Evolutionary conservation across 2,113 vertebrate species (phyloP).

Genomic region (Porphyrio hochstetteri): DNA sequence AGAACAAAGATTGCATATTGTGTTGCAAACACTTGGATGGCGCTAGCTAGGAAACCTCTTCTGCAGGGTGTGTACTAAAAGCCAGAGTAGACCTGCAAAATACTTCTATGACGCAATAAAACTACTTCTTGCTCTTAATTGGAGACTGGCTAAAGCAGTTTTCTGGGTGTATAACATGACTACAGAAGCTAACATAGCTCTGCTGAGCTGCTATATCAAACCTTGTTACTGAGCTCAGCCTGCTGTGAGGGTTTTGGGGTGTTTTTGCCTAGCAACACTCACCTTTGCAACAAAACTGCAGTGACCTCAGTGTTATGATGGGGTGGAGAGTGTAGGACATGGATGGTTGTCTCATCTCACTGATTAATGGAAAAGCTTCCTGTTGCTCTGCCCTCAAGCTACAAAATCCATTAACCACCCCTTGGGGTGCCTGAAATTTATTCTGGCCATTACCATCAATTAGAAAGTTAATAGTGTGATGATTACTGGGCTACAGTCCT

Average conservation of each 20-base stretch:
- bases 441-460: slow-evolving; percentile 61
- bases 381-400: slow-evolving; percentile 43
- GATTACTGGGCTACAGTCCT: slow-evolving; percentile 36
- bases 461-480: slow-evolving; percentile 61
- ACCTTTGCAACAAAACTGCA: not conserved
- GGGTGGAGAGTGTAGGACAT: not conserved
- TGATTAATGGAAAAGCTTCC: slow-evolving; percentile 51
- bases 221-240: not conserved
- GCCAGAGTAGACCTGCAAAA: not conserved
- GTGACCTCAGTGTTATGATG: not conserved
- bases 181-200: not conserved
- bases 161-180: not conserved
- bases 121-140: not conserved
- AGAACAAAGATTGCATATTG: not conserved
- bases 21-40: not conserved
- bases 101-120: not conserved
- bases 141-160: not conserved
- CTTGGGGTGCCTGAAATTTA: slow-evolving; percentile 58
- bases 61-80: not conserved
- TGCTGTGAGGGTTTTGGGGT: not conserved
- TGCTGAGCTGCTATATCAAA: not conserved
- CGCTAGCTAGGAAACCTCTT: not conserved
- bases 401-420: slow-evolving; percentile 61
- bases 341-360: slow-evolving; percentile 6
- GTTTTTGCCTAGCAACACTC: not conserved